Percentiles rank a stretch among this genome's conserved stretches.
Evolutionary conservation across 2,113 vertebrate genomes (phyloP).

Genomic region (Xenopus laevis): DNA sequence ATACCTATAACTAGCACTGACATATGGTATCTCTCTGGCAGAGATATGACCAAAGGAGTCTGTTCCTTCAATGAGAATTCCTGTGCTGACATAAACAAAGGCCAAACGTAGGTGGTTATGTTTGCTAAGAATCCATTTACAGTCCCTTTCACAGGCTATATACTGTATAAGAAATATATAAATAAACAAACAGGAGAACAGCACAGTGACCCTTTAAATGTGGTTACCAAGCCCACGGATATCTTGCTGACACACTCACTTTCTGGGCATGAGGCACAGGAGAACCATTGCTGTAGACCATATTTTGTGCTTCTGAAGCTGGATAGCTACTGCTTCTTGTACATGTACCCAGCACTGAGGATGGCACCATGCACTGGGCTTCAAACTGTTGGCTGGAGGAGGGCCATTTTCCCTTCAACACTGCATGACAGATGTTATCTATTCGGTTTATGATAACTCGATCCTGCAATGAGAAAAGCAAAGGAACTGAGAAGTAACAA

Average conservation of each 20-base stretch:
- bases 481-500: no score
- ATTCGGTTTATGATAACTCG: constrained; percentile 94
- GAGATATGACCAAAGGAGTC: no score
- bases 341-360: constrained; percentile 55
- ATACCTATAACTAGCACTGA: no score
- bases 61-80: no score
- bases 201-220: neutral
- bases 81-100: no score
- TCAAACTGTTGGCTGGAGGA: constrained; percentile 86
- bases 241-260: constrained; percentile 59
- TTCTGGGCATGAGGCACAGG: constrained; percentile 77
- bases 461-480: constrained; percentile 67
- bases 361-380: constrained; percentile 62
- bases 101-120: no score
- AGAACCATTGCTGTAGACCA: constrained; percentile 56
- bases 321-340: constrained; percentile 64
- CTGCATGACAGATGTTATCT: constrained; percentile 92
- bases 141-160: no score
- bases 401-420: constrained; percentile 96
- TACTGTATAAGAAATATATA: no score
- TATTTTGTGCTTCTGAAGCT: constrained; percentile 51
- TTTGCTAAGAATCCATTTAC: no score
- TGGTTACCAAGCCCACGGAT: no score
- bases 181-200: no score
- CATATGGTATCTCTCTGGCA: no score